These are phyloP conservation scores for Geococcyx californianus DNA, from an alignment of 2,113 vertebrate genomes.

Conservation along the genomic window DNA sequence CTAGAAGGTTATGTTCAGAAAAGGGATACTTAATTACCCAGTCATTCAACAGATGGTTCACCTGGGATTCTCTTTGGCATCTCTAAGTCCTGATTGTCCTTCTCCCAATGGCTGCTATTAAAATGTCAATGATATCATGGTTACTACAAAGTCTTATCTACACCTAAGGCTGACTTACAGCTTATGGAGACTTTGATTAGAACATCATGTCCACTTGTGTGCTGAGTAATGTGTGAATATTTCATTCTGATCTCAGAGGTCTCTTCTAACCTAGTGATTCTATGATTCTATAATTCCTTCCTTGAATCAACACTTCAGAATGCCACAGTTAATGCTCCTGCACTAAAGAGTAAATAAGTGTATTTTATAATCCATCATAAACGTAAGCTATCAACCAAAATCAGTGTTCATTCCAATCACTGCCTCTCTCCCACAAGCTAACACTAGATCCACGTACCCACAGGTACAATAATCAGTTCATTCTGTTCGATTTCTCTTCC, in stretches of 20 bases:
- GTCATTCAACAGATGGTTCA: not conserved
- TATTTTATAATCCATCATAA: slow-evolving; percentile 17
- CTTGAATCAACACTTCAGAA: not conserved
- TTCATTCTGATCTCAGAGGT: too few relatives aligned
- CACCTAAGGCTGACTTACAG: not conserved
- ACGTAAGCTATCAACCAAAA: not conserved
- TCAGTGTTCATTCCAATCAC: not conserved
- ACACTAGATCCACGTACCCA: not conserved
- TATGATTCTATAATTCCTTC: too few relatives aligned
- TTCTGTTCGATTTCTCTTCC: slow-evolving; percentile 40
- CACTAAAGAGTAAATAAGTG: slow-evolving; percentile 7
- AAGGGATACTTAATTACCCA: not conserved
- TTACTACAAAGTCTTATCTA: not conserved
- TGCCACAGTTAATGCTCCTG: not conserved
- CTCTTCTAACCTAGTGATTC: too few relatives aligned
- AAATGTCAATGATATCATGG: not conserved
- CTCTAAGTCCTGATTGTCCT: not conserved
- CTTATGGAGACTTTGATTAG: not conserved
- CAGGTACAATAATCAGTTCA: not conserved
- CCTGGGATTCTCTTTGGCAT: not conserved
- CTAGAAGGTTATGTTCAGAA: not conserved
- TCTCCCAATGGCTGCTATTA: not conserved
- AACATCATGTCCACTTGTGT: not conserved
- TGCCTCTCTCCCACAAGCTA: not conserved
- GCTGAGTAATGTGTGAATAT: not conserved